Conservation (phyloP, 2,797 vertebrate species). For the Epinephelus malabaricus region DNA sequence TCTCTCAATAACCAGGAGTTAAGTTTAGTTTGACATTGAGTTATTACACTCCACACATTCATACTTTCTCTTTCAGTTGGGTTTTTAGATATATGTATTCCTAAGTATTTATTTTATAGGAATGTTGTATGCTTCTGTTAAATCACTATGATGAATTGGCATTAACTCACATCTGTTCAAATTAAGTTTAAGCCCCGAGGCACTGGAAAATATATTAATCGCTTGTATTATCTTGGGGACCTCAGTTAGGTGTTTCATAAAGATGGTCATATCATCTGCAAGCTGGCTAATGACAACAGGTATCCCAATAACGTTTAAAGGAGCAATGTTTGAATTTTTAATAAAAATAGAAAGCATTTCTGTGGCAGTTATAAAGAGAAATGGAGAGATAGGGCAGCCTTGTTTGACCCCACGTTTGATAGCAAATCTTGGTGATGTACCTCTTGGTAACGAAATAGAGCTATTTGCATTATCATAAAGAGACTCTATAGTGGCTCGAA, state of each 20-base stretch:
- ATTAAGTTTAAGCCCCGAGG: not conserved
- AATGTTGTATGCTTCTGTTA: not conserved
- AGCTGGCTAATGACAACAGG: not conserved
- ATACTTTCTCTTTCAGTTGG: not conserved
- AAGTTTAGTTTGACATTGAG: not conserved
- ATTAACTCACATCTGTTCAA: not conserved
- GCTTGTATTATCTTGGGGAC: not conserved
- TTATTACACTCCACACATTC: not conserved
- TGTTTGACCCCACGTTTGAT: not conserved
- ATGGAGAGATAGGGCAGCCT: not conserved
- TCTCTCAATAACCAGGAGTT: slow-evolving; percentile 2
- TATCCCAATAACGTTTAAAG: not conserved
- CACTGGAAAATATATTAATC: not conserved
- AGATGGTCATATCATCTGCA: not conserved
- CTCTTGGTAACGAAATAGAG: not conserved
- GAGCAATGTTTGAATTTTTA: not conserved
- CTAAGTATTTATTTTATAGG: not conserved
- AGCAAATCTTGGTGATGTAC: not conserved
- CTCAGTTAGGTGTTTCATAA: not conserved
- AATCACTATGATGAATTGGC: not conserved
- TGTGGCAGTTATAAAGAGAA: not conserved
- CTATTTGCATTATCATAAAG: not conserved
- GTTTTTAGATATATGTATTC: not conserved
- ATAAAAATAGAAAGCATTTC: not conserved
- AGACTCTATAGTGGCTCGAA: not conserved